Evolutionary conservation across 2,888 invertebrate genomes (phyloP).

Genomic region (Campoplex capitator): DNA sequence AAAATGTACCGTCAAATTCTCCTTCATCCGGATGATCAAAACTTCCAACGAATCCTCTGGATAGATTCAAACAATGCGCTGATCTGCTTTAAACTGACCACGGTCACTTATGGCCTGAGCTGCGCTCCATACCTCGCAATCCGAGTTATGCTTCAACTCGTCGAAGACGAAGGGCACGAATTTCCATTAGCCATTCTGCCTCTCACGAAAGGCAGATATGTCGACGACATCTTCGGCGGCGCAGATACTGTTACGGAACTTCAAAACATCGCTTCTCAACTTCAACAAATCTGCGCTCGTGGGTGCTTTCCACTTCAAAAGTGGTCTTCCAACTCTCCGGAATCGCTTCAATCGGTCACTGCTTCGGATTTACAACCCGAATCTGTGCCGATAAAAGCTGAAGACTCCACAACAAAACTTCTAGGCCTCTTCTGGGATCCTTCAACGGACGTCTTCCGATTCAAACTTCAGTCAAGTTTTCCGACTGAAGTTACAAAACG

Average conservation of each 20-base stretch:
- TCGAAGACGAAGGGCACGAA: conserved; percentile 46
- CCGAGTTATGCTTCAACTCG: conserved; percentile 29
- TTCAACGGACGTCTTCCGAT: neutral
- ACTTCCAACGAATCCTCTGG: conserved; percentile 50
- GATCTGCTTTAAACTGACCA: conserved; percentile 23
- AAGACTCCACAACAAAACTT: neutral
- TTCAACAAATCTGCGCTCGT: neutral
- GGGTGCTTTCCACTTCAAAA: conserved; percentile 7
- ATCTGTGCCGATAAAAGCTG: neutral
- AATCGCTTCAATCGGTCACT: neutral
- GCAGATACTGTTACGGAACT: neutral
- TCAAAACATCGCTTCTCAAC: neutral
- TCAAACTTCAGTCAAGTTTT: neutral
- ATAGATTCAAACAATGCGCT: neutral
- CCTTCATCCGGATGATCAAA: conserved; percentile 28
- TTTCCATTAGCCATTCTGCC: conserved; percentile 47
- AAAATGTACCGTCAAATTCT: conserved; percentile 35
- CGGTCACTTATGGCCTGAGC: conserved; percentile 44
- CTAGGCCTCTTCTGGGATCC: neutral
- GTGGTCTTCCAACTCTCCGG: neutral
- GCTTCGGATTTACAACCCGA: neutral
- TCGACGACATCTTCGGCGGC: conserved; percentile 29
- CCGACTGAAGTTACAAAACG: neutral
- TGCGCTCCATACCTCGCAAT: conserved; percentile 23
- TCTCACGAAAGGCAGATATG: conserved; percentile 7